Conservation (phyloP, 1,140 invertebrate species). For the Bombus picipes region DNA sequence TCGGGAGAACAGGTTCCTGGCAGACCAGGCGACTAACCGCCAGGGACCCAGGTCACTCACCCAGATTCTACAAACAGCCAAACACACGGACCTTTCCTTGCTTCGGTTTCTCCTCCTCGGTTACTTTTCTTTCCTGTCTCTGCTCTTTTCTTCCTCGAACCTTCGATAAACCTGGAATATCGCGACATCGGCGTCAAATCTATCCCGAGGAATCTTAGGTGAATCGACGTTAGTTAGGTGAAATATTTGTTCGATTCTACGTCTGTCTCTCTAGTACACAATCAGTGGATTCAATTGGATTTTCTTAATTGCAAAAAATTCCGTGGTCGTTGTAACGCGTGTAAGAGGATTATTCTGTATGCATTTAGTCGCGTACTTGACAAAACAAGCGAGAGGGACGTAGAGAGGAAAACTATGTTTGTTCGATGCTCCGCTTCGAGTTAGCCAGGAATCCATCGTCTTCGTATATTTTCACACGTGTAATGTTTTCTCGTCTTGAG, state of each 20-base stretch:
- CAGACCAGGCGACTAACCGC: conserved; percentile 66
- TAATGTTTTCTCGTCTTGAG: not conserved
- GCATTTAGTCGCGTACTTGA: conserved; percentile 5
- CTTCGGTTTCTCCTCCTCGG: not conserved
- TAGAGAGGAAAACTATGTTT: not conserved
- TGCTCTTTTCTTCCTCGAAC: not conserved
- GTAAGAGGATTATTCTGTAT: not conserved
- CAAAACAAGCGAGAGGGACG: not conserved
- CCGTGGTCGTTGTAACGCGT: not conserved
- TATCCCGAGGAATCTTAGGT: no score
- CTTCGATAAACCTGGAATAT: not conserved
- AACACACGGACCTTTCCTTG: conserved; percentile 66
- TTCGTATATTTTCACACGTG: conserved; percentile 7
- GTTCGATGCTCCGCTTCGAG: conserved; percentile 2
- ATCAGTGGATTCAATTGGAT: no score
- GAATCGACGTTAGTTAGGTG: no score
- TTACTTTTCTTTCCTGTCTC: not conserved
- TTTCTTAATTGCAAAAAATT: not conserved
- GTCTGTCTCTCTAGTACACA: no score
- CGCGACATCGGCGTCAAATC: no score
- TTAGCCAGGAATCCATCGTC: conserved; percentile 6
- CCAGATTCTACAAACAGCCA: conserved; percentile 80
- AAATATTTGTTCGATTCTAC: no score
- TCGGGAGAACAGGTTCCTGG: conserved; percentile 70
- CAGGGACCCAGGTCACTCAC: conserved; percentile 78